These are phyloP conservation scores for Crambe crambe DNA, from an alignment of 37 sponge, comb jelly and placozoan species.

Conservation along the genomic window DNA sequence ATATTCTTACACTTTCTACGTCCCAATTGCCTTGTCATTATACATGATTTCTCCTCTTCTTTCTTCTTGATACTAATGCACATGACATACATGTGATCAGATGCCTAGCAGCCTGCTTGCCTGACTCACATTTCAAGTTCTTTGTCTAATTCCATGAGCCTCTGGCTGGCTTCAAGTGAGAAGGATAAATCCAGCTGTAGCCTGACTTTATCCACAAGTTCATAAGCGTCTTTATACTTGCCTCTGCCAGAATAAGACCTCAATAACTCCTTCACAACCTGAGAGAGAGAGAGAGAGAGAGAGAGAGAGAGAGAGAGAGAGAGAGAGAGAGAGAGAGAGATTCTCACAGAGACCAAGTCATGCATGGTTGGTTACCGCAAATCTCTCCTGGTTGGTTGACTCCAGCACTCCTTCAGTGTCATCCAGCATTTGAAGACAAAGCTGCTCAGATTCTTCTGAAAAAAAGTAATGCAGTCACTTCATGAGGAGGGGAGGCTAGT, in stretches of 20 bases:
- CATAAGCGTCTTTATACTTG: conserved; percentile 6
- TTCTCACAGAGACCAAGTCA: neutral
- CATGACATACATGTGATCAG: too few relatives aligned
- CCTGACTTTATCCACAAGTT: neutral
- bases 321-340: too few relatives aligned
- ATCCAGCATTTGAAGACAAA: conserved; percentile 10
- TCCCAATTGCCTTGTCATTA: too few relatives aligned
- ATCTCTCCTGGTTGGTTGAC: conserved; percentile 15
- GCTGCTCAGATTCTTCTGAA: neutral
- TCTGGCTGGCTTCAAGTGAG: conserved; percentile 29
- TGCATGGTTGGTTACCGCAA: conserved; percentile 25
- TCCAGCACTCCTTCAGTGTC: conserved; percentile 15
- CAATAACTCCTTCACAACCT: conserved; percentile 20
- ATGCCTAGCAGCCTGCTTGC: too few relatives aligned
- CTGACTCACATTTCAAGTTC: too few relatives aligned
- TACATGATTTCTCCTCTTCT: too few relatives aligned
- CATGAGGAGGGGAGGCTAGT: too few relatives aligned
- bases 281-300: neutral
- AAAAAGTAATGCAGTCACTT: neutral
- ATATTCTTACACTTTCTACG: too few relatives aligned
- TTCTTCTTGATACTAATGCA: too few relatives aligned
- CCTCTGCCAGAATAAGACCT: neutral
- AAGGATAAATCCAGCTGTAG: conserved; percentile 10
- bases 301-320: neutral
- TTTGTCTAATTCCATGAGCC: conserved; percentile 61